Evolutionary conservation across 2,888 invertebrate species (phyloP), one percentile per base, ranked within the genome.

Genomic region (Chalcis sispes): DNA sequence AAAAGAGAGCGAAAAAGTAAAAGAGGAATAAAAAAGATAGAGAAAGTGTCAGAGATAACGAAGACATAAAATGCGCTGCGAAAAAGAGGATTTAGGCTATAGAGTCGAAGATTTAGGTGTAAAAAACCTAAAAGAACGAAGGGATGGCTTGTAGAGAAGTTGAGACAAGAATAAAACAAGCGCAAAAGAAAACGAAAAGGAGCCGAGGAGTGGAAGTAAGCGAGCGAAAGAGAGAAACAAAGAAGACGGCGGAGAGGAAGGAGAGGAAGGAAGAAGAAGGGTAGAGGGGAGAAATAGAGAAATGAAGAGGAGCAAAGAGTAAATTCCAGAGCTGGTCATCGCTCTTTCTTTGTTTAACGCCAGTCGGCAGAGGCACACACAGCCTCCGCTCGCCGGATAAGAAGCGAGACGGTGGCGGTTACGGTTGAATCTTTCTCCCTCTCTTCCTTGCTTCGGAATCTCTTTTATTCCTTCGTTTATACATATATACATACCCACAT

Each of bases 311-410:
- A 62, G 77, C 72, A 71, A 77, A 77, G 62, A 75, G 77, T 71
- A 72, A 75, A 77, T 77, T 77, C 77, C 77, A 75, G 75, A 72
- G 77, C 72, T 72, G 77, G 75, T 75, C 77, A 75, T 72, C 75
- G 77, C 71, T 75, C 72, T 77, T 75, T 77, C 77, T 75, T 77
- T 77, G 77, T 77, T 77, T 75, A 67, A 75, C 48, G 40, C 65
- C n/a, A n/a, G n/a, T n/a, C n/a, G n/a, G n/a, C n/a, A n/a, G n/a
- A n/a, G n/a, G 52, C 52, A 69, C 29, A 20, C 23, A 59, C 65
- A 52, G 64, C 54, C 23, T 64, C 61, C 40, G 50, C 50, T 40
- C 18, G 27, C 69, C 59, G 61, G 56, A 20, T 25, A 18, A 42
- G 46, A 25, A 29, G 18, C 27, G 42, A 20, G 29, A 18, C 46